Conservation (phyloP, 2,113 vertebrate genomes). For the Rhodinocichla rosea region DNA sequence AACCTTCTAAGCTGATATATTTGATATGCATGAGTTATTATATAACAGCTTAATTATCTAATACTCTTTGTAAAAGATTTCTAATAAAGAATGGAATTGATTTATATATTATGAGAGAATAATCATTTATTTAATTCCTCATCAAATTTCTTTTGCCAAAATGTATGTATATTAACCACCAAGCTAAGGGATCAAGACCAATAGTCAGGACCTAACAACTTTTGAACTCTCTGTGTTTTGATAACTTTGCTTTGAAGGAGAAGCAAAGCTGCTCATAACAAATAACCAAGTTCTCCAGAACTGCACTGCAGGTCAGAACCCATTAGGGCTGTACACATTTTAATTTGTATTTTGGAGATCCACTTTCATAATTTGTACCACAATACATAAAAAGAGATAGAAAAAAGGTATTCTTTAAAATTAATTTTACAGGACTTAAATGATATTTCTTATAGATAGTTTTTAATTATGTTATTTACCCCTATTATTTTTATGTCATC, state of each 20-base stretch:
- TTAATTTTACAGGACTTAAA: neutral
- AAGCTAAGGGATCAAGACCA: neutral
- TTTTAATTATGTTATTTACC: neutral
- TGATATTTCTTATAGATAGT: neutral
- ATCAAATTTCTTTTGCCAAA: conserved; percentile 62
- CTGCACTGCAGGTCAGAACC: neutral
- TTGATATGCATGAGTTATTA: conserved; percentile 76
- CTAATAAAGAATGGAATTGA: conserved; percentile 78
- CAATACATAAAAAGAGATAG: neutral
- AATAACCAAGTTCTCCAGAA: neutral
- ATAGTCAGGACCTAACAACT: neutral
- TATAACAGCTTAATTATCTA: conserved; percentile 75
- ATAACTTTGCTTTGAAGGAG: neutral
- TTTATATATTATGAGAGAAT: conserved; percentile 71
- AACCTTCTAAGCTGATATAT: conserved; percentile 71
- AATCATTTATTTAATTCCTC: conserved; percentile 72
- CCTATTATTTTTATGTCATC: neutral
- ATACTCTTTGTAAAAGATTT: conserved; percentile 73
- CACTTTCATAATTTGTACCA: neutral
- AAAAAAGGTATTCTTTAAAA: neutral
- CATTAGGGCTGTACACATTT: neutral
- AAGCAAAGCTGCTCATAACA: neutral
- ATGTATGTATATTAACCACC: conserved; percentile 52
- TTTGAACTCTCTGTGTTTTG: neutral
- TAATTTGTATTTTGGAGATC: neutral